Base-by-base conservation (phyloP, 2,888 invertebrate species). In the Nipponacmea schrenckii region DNA sequence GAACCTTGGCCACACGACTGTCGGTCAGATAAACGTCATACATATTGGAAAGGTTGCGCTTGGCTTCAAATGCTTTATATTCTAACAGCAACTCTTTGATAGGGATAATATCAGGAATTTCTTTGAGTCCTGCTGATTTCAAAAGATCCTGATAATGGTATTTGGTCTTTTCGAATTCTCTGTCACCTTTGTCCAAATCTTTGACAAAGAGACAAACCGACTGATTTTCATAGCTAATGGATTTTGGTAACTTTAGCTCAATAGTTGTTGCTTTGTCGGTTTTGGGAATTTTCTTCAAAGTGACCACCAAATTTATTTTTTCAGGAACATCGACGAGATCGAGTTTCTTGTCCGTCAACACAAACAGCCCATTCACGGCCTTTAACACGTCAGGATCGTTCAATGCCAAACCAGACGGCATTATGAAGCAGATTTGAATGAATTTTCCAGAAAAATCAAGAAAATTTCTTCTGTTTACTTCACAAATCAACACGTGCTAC, bases 21-120 rank as follows among this genome's bases (percentile, higher is more conserved):
- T 96, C 96, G 12, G 93, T 93, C 77, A 96, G 90, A 81, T 95
- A 95, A 64, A 92, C 89, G 85, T 96, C 96, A 89, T 94, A 95
- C 69, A 93, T 92, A 56, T 93, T 93, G 14, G 93, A 91, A 1
- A 97, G 90, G 83, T 94, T 92, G 17, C 93, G 90, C 86, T 93
- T 94, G 71, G 94, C 90, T 88, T 95, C 95, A 90, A 90, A 94
- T 50, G 93, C 93, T 74, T 93, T 92, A 90, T 93, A 94, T 86
- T 96, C 96, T 1, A 93, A 93, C 85, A 93, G 92, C 1, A 97
- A 87, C 84, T 94, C 93, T 81, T 94, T 93, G 80, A 95, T 91
- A 0, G 96, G 95, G 79, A 96, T 91, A 31, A 96, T 90, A 82
- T 87, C 83, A 27, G 83, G 68, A 17, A 88, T 75, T 91, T 90